These are phyloP conservation scores for Xiphophorus birchmanni DNA, from an alignment of 2,797 vertebrate genomes.

Conservation along the genomic window DNA sequence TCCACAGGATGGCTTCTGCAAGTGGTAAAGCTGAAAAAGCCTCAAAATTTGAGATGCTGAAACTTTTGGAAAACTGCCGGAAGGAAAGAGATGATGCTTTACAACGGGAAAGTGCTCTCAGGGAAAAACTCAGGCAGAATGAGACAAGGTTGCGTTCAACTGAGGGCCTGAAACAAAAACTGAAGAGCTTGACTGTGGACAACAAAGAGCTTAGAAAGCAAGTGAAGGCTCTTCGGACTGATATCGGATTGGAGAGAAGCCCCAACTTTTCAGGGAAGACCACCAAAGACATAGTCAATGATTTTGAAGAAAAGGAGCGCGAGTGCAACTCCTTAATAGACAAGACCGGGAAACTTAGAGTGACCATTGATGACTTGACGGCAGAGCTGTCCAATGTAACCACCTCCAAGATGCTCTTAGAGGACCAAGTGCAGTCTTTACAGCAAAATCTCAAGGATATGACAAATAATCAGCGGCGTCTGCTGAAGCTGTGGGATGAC, in stretches of 20 bases:
- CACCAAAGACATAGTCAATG: conserved; percentile 83
- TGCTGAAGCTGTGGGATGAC: conserved; percentile 85
- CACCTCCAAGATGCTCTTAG: conserved; percentile 81
- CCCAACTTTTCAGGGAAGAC: conserved; percentile 82
- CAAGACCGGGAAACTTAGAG: conserved; percentile 76
- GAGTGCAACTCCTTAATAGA: conserved; percentile 78
- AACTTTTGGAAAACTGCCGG: conserved; percentile 82
- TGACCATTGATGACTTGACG: conserved; percentile 79
- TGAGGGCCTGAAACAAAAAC: conserved; percentile 80
- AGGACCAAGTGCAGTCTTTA: conserved; percentile 81
- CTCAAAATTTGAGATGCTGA: conserved; percentile 81
- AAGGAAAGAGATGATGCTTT: conserved; percentile 84
- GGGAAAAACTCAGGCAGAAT: conserved; percentile 79
- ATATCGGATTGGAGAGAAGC: conserved; percentile 82
- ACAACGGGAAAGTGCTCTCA: conserved; percentile 76
- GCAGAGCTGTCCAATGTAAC: conserved; percentile 80
- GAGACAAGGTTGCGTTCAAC: conserved; percentile 78
- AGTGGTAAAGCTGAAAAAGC: conserved; percentile 74
- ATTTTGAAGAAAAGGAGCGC: conserved; percentile 80
- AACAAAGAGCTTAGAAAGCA: conserved; percentile 84
- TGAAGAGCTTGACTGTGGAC: conserved; percentile 78
- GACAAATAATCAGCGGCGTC: conserved; percentile 83
- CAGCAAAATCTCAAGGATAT: conserved; percentile 86
- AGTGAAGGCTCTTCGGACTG: conserved; percentile 78
- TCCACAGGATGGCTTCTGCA: conserved; percentile 71